Evolutionary conservation across 1,140 invertebrate genomes (phyloP), one percentile per base, ranked within the genome.

Genomic region (Xylocopa sonorina): DNA sequence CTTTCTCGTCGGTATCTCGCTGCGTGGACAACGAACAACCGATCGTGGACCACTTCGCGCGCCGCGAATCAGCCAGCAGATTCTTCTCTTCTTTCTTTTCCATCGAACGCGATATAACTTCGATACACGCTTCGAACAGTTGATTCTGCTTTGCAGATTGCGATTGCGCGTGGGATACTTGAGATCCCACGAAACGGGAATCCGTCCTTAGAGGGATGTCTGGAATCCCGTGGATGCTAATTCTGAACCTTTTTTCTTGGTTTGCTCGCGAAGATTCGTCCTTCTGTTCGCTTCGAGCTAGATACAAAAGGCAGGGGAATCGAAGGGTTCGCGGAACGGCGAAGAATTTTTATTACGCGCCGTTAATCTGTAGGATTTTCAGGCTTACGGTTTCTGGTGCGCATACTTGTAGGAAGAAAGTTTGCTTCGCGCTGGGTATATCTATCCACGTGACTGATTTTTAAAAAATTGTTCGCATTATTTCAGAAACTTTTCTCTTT

Each of bases 1-100:
- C n/a, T 41, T 48, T 50, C 43, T 43, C 48, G 6, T 24, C 32
- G 12, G 38, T 29, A 68, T 63, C 63, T 32, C 38, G 41, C 41
- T 24, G n/a, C 55, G 29, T 29, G 24, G 27, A 50, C 21, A 38
- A 10, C 7, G 34, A 73, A 41, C 46, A 24, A 12, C 38, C 77
- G 60, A 64, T 74, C 58, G n/a, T 64, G 77, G 58, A 78, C 69
- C 69, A 64, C 41, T 73, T 79, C 58, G 75, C 43, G 32, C 43
- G 51, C 43, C 32, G n/a, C n/a, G 46, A 2, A 62, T 71, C 55
- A 50, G 51, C 46, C 38, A 18, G 18, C 27, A 50, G 38, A 63
- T 55, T 76, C 73, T 66, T 57, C 34, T 34, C 18, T 73, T 73
- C 29, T 50, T 73, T 38, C 43, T n/a, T n/a, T n/a, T n/a, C n/a